Conservation (phyloP, 2,888 invertebrate genomes). For the Periphyllus acericola region DNA sequence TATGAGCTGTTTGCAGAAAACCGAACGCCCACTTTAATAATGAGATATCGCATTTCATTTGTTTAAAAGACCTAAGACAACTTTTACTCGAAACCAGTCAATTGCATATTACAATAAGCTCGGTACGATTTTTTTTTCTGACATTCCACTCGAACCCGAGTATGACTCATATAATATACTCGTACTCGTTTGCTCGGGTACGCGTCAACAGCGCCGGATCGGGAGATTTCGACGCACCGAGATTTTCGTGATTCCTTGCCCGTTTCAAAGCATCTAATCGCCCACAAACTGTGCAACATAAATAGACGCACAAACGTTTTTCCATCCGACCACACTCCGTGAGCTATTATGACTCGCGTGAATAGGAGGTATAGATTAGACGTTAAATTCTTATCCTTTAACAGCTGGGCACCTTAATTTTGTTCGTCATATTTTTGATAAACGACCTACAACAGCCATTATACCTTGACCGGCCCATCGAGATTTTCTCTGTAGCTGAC, state of each 20-base stretch:
- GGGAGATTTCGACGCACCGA: background rate
- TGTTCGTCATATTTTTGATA: no score
- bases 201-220: background rate
- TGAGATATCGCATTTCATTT: conserved; percentile 28
- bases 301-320: no score
- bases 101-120: conserved; percentile 34
- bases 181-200: background rate
- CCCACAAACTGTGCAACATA: no score
- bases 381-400: no score
- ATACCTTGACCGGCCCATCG: no score
- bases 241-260: background rate
- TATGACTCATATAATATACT: background rate
- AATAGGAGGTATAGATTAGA: no score
- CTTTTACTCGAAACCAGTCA: conserved; percentile 58
- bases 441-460: no score
- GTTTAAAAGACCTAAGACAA: conserved; percentile 44
- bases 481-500: no score
- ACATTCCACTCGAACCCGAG: background rate
- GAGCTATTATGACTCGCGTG: no score
- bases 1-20: conserved; percentile 11
- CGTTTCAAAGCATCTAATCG: no score
- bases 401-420: no score
- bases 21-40: conserved; percentile 49
- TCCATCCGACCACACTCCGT: no score
- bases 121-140: background rate